Conservation (phyloP, 2,113 vertebrate species). For the Raja brachyura region DNA sequence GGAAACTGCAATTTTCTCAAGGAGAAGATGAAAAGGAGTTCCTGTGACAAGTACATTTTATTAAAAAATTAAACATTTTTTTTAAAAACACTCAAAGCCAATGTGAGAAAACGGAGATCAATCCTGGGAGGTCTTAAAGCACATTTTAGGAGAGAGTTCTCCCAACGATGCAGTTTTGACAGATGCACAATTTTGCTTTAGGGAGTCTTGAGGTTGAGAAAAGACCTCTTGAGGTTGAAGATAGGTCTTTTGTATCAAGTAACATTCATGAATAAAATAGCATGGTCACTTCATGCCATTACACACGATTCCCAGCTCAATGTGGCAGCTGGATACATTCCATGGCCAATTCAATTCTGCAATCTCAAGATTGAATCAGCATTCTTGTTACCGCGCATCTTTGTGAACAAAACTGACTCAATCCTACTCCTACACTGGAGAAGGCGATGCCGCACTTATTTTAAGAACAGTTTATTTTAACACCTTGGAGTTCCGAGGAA, state of each 20-base stretch:
- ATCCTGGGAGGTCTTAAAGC: background rate
- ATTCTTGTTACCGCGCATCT: background rate
- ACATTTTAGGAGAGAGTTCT: too few relatives aligned
- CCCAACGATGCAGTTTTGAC: too few relatives aligned
- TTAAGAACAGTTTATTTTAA: background rate
- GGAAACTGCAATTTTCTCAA: constrained; percentile 21
- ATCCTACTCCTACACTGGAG: background rate
- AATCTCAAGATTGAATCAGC: background rate
- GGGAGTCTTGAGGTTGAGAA: background rate
- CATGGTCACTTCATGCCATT: too few relatives aligned
- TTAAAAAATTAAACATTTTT: background rate
- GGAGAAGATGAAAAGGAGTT: constrained; percentile 32
- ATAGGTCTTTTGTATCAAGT: background rate
- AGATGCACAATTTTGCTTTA: too few relatives aligned
- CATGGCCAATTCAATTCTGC: background rate
- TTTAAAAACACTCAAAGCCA: background rate
- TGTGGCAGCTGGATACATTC: background rate
- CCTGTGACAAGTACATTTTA: background rate
- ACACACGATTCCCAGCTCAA: background rate
- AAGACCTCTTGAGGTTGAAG: background rate
- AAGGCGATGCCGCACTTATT: background rate
- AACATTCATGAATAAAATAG: background rate
- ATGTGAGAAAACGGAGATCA: background rate
- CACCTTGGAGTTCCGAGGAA: background rate
- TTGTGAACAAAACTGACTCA: background rate